phyloP scores from a whole-genome alignment of 2,888 invertebrate genomes.

The Polyploca ridens region DNA sequence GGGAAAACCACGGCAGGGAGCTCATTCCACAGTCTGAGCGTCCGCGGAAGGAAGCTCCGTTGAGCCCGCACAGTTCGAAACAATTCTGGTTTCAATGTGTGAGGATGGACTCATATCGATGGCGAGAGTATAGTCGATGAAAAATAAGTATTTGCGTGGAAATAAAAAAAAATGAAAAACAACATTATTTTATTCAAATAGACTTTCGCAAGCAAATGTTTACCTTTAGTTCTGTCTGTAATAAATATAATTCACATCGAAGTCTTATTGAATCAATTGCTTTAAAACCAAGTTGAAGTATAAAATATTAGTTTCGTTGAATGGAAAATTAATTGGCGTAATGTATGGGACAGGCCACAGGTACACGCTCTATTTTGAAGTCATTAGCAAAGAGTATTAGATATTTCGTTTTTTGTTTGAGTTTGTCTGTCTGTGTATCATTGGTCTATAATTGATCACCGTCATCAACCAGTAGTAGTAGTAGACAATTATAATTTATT shows the following conservation, averaged over 20 bases:
- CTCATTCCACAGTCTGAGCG: too few relatives aligned
- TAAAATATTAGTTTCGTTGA: conserved; percentile 5
- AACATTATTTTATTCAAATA: too few relatives aligned
- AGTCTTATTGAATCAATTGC: background rate
- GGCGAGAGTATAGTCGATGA: too few relatives aligned
- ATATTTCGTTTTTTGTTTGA: conserved; percentile 3
- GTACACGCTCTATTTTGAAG: background rate
- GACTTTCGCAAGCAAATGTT: background rate
- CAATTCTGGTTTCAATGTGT: too few relatives aligned
- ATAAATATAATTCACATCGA: background rate
- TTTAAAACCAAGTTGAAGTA: background rate
- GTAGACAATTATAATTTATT: too few relatives aligned
- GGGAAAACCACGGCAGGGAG: too few relatives aligned
- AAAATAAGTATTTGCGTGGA: too few relatives aligned
- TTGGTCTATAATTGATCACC: background rate
- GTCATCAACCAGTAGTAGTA: background rate
- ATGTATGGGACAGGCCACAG: background rate
- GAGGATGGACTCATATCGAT: too few relatives aligned
- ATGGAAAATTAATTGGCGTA: conserved; percentile 5
- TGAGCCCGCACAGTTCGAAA: too few relatives aligned
- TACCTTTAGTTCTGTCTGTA: background rate
- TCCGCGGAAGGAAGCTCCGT: too few relatives aligned
- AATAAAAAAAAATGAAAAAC: too few relatives aligned
- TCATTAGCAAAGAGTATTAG: background rate
- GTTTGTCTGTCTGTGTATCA: too few relatives aligned